Conservation (phyloP, 1,140 invertebrate species). For the Coenobita brevimanus region DNA sequence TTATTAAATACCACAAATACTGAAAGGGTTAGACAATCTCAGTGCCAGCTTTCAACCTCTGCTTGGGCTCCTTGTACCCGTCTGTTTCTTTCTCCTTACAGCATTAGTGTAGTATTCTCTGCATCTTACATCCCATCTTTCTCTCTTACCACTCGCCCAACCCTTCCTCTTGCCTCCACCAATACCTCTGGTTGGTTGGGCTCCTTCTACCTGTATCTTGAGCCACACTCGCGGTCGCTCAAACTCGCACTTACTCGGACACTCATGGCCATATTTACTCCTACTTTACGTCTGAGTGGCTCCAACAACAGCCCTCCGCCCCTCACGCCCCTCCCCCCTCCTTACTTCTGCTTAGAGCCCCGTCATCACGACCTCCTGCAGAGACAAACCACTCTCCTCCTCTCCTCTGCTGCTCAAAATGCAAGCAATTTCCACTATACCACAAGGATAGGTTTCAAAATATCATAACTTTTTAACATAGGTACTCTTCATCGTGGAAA, state of each 20-base stretch:
- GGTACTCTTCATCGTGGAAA: too few species aligned
- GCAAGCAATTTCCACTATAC: too few species aligned
- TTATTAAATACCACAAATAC: too few species aligned
- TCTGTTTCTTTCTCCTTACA: too few species aligned
- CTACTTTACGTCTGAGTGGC: slow-evolving; percentile 36
- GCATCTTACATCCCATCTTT: too few species aligned
- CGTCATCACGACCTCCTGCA: background rate
- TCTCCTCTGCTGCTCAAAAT: background rate
- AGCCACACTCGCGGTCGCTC: slow-evolving; percentile 11
- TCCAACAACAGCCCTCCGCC: background rate
- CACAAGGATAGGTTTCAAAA: too few species aligned
- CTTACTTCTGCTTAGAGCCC: background rate
- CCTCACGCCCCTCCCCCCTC: background rate
- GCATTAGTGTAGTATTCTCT: too few species aligned
- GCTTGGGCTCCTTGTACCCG: too few species aligned
- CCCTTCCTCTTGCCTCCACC: background rate
- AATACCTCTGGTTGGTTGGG: too few species aligned
- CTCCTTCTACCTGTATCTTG: background rate
- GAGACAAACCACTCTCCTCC: background rate
- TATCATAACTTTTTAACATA: too few species aligned
- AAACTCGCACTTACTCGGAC: slow-evolving; percentile 22
- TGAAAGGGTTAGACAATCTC: too few species aligned
- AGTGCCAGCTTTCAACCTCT: too few species aligned
- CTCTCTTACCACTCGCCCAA: background rate
- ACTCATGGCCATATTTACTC: slow-evolving; percentile 48